Percentiles rank a stretch among this genome's conserved stretches.
Evolutionary conservation across 92 coral and sea anemone species (phyloP).

Genomic region (Actinernus sp.): DNA sequence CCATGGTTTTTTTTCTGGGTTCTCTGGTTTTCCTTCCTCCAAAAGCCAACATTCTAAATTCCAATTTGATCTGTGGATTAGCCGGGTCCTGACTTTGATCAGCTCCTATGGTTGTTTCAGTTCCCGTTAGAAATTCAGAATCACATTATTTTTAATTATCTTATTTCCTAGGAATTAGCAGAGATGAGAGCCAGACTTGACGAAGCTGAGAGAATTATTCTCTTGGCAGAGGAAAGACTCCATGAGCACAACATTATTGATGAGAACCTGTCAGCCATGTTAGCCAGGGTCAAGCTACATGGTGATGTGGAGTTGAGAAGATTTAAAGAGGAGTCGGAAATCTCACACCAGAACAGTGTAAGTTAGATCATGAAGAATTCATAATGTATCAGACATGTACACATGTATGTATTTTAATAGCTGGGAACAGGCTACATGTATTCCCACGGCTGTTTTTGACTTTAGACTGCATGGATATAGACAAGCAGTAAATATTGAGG

Average conservation of each 20-base stretch:
- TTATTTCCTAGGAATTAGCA: constrained; percentile 70
- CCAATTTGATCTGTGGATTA: too few relatives aligned
- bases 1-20: too few relatives aligned
- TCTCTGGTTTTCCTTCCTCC: too few relatives aligned
- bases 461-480: too few relatives aligned
- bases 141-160: neutral
- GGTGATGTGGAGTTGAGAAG: constrained; percentile 89
- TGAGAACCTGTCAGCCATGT: constrained; percentile 93
- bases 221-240: constrained; percentile 89
- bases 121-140: too few relatives aligned
- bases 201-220: constrained; percentile 86
- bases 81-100: too few relatives aligned
- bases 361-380: constrained; percentile 1
- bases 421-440: too few relatives aligned
- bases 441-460: too few relatives aligned
- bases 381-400: neutral
- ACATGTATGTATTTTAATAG: too few relatives aligned
- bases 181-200: constrained; percentile 87
- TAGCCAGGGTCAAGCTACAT: constrained; percentile 90
- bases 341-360: constrained; percentile 91
- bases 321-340: constrained; percentile 93
- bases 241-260: constrained; percentile 97
- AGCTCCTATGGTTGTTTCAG: too few relatives aligned
- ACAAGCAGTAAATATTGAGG: too few relatives aligned
- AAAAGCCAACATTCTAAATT: too few relatives aligned